Base-by-base conservation (phyloP, 1,140 invertebrate genomes). In the Listronotus bonariensis region DNA sequence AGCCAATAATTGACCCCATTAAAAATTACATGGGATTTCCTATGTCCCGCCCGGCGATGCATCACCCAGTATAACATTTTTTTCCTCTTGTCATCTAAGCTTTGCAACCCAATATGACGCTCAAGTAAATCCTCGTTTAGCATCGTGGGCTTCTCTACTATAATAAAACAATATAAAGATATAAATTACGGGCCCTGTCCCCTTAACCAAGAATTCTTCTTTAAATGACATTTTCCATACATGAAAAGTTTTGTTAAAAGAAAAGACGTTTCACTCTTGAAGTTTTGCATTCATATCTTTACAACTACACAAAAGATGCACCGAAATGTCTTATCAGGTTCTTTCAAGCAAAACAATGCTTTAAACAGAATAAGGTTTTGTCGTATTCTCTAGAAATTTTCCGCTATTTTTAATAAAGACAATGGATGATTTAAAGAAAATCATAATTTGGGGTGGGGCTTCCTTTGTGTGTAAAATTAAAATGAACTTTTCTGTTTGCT, bases 361-460 rank as follows among this genome's bases (percentile, higher is more conserved):
- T 51, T 51, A 54, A 51, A 54, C 10, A 15, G 36, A 34, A 54
- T n/a, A 14, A 38, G 26, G 32, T 17, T 31, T 54, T 40, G 51
- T 54, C 51, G 51, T 40, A 17, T 38, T 38, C 51, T 34, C 18
- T n/a, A 11, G 36, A 31, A 51, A 14, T 51, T 51, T 51, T 18
- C 26, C 48, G 51, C 15, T 38, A 54, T 54, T 54, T 54, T 54
- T 54, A 54, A 54, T 54, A 54, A 54, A 54, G 36, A 54, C 51
- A 54, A 54, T 54, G 34, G 32, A 15, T 31, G 36, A 11, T 36
- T 40, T 14, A 15, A 20, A 12, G 4, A 7, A 12, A 38, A 40
- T 54, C 34, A 54, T 54, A 54, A 54, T 36, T 36, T 12, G 34
- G 34, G 8, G 34, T 36, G 34, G 34, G 8, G 34, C 36, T 54